Evolutionary conservation across 2,797 vertebrate genomes (phyloP).

Genomic region (Dendrocincla tyrannina): DNA sequence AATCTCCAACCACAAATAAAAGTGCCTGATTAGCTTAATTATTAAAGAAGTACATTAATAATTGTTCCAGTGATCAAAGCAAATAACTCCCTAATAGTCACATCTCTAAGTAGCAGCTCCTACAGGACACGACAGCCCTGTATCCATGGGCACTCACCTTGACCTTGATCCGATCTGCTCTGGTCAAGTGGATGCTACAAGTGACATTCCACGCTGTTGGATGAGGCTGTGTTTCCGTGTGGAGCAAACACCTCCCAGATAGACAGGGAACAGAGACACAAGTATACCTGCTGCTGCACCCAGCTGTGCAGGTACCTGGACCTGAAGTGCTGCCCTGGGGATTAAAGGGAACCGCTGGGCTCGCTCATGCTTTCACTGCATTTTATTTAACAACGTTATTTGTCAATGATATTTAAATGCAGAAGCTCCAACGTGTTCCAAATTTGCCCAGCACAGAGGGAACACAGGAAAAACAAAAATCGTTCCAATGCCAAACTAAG

Average conservation of each 20-base stretch:
- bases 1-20: not conserved
- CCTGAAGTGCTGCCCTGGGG: not conserved
- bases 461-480: not conserved
- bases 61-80: not conserved
- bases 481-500: not conserved
- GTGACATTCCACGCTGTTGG: fast-evolving
- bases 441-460: not conserved
- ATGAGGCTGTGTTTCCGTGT: not conserved
- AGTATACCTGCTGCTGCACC: not conserved
- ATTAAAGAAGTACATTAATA: not conserved
- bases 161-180: not conserved
- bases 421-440: not conserved
- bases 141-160: not conserved
- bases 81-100: not conserved
- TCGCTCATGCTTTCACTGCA: not conserved
- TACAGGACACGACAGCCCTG: too few relatives aligned
- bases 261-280: not conserved
- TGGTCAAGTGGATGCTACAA: not conserved
- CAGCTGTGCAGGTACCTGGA: not conserved
- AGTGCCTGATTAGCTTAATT: not conserved
- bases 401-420: not conserved
- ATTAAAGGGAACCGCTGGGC: not conserved
- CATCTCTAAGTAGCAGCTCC: not conserved
- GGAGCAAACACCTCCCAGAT: not conserved
- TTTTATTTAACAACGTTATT: conserved; percentile 31